Base-by-base conservation (phyloP, 2,888 invertebrate genomes). In the Leptopilina syphax region DNA sequence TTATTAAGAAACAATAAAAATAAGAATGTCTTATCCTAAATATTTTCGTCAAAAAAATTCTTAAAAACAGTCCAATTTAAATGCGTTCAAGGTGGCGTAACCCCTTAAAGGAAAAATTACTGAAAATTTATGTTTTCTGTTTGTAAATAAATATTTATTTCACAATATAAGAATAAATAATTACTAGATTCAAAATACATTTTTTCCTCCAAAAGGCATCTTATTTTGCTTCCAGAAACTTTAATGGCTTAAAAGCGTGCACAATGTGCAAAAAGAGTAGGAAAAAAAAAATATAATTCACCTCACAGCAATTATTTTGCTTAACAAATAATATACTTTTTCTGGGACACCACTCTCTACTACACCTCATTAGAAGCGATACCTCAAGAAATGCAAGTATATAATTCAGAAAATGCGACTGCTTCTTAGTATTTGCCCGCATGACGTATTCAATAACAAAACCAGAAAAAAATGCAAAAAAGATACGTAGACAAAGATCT, bases 401-500 rank as follows among this genome's bases (percentile, higher is more conserved):
- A 70, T 63, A 63, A 63, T 34, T n/a, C 13, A 57, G 73, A 34
- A 47, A 47, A 70, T 34, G 7, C 54, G 12, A 13, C 9, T 34
- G 12, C 13, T 57, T 54, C 8, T 73, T 57, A 13, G 34, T 4
- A 73, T 73, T 57, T 57, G 34, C 3, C 34, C 34, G 34, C 44
- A 1, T 44, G 44, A 8, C 8, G 44, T 44, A 44, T 44, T 44
- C 44, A 44, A 44, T 44, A 44, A 57, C n/a, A 34, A 41, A 73
- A n/a, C 8, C 34, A 34, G 3, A 34, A 34, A 34, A 34, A 34
- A 34, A 34, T 3, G 34, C 34, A 57, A 34, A 57, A n/a, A 34
- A 57, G 34, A 73, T 57, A 73, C 54, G 27, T 9, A 63, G 18
- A 63, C 24, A 34, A 84, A 82, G 79, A 82, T 81, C 77, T 84